Percentiles rank a stretch among this genome's conserved stretches.
Conservation (phyloP, 2,113 vertebrate genomes). For the Lasiurus cinereus region DNA sequence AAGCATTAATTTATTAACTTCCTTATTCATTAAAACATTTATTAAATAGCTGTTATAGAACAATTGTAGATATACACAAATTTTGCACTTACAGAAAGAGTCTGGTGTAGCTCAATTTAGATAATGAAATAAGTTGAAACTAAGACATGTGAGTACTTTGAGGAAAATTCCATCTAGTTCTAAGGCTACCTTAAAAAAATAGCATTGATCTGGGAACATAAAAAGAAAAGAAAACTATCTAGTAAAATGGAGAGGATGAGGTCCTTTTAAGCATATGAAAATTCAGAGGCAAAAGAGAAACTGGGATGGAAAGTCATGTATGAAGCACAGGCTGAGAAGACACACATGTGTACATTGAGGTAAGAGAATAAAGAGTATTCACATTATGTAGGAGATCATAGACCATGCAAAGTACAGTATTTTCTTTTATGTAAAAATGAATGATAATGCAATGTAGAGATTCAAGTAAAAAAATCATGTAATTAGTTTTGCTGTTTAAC, state of each 20-base stretch:
- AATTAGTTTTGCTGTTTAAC: neutral
- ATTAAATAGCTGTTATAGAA: neutral
- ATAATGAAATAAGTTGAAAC: neutral
- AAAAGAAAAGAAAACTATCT: neutral
- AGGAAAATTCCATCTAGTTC: neutral
- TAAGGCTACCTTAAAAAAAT: neutral
- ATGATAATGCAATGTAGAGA: neutral
- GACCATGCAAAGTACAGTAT: neutral
- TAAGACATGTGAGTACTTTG: neutral
- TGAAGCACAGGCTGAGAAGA: neutral
- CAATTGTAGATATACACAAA: neutral
- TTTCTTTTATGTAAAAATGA: neutral
- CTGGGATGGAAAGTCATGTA: neutral
- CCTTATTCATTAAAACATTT: neutral
- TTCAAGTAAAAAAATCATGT: neutral
- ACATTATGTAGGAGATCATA: neutral
- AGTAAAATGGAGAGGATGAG: neutral
- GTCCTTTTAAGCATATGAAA: neutral
- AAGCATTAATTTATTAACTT: neutral
- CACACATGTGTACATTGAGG: neutral
- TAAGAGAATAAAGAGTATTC: neutral
- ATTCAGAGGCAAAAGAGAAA: neutral
- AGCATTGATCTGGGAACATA: neutral
- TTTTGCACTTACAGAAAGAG: neutral
- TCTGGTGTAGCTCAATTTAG: neutral